phyloP scores from a whole-genome alignment of 2,113 vertebrate species.

The Semicossyphus pulcher region DNA sequence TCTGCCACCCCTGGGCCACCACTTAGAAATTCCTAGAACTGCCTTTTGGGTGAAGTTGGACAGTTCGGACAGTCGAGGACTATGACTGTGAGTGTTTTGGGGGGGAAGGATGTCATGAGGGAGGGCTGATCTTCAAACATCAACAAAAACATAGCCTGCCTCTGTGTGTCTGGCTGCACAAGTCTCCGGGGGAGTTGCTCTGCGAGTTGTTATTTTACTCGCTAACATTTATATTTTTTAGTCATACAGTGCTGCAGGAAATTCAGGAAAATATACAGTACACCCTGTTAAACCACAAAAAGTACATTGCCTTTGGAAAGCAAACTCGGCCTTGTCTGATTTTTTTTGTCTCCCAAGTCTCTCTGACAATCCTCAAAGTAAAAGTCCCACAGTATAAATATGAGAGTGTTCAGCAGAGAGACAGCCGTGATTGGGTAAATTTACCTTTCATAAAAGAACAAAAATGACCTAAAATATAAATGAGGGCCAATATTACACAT shows the following conservation, averaged over 20 bases:
- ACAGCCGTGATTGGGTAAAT: not conserved
- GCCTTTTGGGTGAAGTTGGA: slow-evolving; percentile 23
- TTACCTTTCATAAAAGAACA: not conserved
- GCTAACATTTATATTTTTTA: slow-evolving; percentile 16
- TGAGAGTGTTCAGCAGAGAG: not conserved
- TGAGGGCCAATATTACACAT: not conserved
- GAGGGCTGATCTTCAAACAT: slow-evolving; percentile 28
- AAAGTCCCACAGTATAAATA: not conserved
- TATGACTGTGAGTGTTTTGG: slow-evolving; percentile 7
- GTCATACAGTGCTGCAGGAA: slow-evolving; percentile 21
- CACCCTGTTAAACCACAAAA: slow-evolving; percentile 19
- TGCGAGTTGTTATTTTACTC: slow-evolving; percentile 14
- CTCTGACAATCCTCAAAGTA: not conserved
- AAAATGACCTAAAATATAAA: not conserved
- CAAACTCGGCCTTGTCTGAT: not conserved
- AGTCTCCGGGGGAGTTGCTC: slow-evolving; percentile 22
- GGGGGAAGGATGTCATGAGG: slow-evolving; percentile 3
- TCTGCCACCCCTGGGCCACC: not conserved
- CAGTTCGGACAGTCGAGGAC: slow-evolving; percentile 17
- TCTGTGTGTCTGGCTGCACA: slow-evolving; percentile 17
- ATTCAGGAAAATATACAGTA: slow-evolving; percentile 28
- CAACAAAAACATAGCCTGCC: slow-evolving; percentile 8
- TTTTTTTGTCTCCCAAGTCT: accelerated
- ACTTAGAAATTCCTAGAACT: not conserved
- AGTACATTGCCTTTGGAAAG: slow-evolving; percentile 10